These are phyloP conservation scores for Drosophila arizonae DNA, from an alignment of 1,140 invertebrate species.

Conservation along the genomic window DNA sequence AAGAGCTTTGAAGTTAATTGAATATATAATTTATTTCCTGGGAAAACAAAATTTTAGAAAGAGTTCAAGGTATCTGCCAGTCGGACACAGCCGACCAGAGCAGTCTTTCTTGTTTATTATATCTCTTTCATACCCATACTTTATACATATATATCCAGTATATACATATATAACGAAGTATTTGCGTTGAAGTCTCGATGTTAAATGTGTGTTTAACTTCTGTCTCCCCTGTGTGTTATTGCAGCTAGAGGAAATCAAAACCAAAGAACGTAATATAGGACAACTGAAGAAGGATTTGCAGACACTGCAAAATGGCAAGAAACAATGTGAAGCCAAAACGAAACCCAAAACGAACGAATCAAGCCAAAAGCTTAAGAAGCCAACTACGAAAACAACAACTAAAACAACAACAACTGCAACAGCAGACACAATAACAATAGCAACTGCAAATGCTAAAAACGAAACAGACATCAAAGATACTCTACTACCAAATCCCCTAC, in stretches of 20 bases:
- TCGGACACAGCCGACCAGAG: too few species aligned
- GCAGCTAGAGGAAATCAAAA: slow-evolving; percentile 86
- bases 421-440: slow-evolving; percentile 29
- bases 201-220: slow-evolving; percentile 17
- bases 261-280: slow-evolving; percentile 85
- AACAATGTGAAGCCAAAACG: slow-evolving; percentile 65
- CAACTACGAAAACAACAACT: slow-evolving; percentile 61
- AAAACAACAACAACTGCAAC: slow-evolving; percentile 35
- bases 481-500: slow-evolving; percentile 54
- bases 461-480: slow-evolving; percentile 70
- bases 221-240: slow-evolving; percentile 25
- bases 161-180: background rate
- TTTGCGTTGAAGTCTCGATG: slow-evolving; percentile 20
- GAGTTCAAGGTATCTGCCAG: too few species aligned
- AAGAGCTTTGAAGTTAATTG: too few species aligned
- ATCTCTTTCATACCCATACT: slow-evolving; percentile 6
- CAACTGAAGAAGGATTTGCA: slow-evolving; percentile 84
- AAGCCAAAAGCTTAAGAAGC: slow-evolving; percentile 80
- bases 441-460: slow-evolving; percentile 55
- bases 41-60: too few species aligned
- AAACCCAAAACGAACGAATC: slow-evolving; percentile 77
- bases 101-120: slow-evolving; percentile 8
- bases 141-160: slow-evolving; percentile 3
- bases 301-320: slow-evolving; percentile 64
- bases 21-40: too few species aligned